Evolutionary conservation across 1,140 invertebrate species (phyloP).

Genomic region (Heliconius hermathena): DNA sequence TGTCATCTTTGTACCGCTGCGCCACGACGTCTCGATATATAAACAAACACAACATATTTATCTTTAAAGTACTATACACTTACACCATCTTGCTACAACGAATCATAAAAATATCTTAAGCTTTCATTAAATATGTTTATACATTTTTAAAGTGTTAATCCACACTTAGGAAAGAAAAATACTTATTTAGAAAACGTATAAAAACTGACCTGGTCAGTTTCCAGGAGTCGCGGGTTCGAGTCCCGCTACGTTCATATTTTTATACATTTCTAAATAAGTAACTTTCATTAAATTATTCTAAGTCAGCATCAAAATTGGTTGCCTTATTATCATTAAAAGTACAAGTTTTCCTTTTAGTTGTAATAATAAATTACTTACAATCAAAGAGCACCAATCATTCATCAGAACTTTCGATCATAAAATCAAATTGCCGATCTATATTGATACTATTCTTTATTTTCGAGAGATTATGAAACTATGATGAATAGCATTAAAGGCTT

Average conservation of each 20-base stretch:
- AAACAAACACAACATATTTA: neutral
- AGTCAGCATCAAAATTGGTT: too few relatives aligned
- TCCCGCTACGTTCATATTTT: too few relatives aligned
- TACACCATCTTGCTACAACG: neutral
- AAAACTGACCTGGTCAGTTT: too few relatives aligned
- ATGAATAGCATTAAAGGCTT: conserved; percentile 37
- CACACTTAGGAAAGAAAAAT: too few relatives aligned
- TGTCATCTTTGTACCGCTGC: too few relatives aligned
- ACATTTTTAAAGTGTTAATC: too few relatives aligned
- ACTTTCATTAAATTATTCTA: too few relatives aligned
- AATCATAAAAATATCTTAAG: conserved; percentile 27
- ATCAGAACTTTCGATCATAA: conserved; percentile 50
- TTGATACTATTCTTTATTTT: conserved; percentile 53
- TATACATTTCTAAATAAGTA: too few relatives aligned
- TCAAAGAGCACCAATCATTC: conserved; percentile 33
- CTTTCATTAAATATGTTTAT: conserved; percentile 28
- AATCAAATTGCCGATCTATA: conserved; percentile 52
- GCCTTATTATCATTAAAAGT: conserved; percentile 34
- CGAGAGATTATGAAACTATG: conserved; percentile 45
- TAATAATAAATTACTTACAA: conserved; percentile 36
- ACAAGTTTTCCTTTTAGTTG: conserved; percentile 35
- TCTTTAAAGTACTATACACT: neutral
- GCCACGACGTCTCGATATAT: too few relatives aligned
- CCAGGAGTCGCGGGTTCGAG: too few relatives aligned
- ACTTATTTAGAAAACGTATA: too few relatives aligned